phyloP scores from a whole-genome alignment of 2,113 vertebrate species.

The Chaetura pelagica region DNA sequence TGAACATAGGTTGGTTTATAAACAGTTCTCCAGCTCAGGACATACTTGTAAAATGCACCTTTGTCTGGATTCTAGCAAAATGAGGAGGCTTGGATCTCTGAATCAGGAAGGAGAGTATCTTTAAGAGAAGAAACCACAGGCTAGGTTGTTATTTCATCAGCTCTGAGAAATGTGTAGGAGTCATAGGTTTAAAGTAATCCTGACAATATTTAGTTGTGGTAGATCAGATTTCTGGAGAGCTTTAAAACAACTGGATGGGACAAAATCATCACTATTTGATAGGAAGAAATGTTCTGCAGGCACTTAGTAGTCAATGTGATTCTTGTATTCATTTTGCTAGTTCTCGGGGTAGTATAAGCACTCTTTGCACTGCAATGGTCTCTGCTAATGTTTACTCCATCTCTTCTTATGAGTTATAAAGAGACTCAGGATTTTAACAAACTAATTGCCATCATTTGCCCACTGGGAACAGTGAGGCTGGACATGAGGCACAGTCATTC shows the following conservation, averaged over 20 bases:
- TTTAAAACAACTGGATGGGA: background rate
- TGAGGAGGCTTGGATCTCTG: background rate
- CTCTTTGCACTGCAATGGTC: slow-evolving; percentile 18
- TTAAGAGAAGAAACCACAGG: background rate
- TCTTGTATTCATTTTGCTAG: background rate
- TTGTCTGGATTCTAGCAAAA: background rate
- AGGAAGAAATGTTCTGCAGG: background rate
- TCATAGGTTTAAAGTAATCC: background rate
- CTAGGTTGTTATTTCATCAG: background rate
- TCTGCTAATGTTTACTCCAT: background rate
- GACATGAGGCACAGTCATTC: background rate
- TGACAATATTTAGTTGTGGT: background rate
- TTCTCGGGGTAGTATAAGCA: background rate
- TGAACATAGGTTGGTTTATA: background rate
- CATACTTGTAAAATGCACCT: background rate
- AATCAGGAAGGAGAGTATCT: background rate
- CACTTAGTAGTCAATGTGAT: background rate
- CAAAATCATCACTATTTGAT: background rate
- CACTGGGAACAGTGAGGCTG: background rate
- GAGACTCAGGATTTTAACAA: background rate
- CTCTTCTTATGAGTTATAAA: background rate
- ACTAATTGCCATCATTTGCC: background rate
- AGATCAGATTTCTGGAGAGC: background rate
- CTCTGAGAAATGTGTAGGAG: background rate
- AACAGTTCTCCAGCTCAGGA: background rate